Conservation (phyloP, 2,888 invertebrate species). For the Drosophila siamana region DNA sequence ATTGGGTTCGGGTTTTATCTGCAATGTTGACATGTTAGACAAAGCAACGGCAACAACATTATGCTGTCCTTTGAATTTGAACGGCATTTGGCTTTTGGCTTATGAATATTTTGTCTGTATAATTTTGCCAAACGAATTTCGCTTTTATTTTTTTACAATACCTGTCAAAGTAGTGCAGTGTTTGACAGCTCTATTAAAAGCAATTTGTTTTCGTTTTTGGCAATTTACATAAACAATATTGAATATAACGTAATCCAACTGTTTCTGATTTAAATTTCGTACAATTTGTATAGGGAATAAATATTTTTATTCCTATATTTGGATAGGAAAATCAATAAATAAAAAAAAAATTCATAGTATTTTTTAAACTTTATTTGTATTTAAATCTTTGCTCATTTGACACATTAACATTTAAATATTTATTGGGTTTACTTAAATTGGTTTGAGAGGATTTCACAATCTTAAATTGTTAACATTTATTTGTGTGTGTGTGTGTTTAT, state of each 20-base stretch:
- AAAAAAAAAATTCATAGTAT: neutral
- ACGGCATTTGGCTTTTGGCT: conserved; percentile 35
- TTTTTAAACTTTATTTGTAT: conserved; percentile 33
- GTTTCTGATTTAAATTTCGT: no score
- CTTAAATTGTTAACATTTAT: conserved; percentile 12
- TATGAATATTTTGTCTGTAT: neutral
- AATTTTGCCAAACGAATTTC: neutral
- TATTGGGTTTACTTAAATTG: conserved; percentile 21
- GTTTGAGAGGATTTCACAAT: conserved; percentile 1
- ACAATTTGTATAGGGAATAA: no score
- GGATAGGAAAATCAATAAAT: no score
- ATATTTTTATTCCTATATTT: no score
- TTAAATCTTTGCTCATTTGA: conserved; percentile 27
- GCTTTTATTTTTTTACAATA: conserved; percentile 6
- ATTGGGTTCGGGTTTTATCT: conserved; percentile 19
- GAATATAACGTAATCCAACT: no score
- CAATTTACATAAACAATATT: neutral
- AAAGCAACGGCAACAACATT: conserved; percentile 13
- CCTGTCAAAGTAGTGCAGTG: conserved; percentile 10
- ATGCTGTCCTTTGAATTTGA: conserved; percentile 11
- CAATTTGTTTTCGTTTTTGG: conserved; percentile 3
- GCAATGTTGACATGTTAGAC: conserved; percentile 55
- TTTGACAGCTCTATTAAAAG: conserved; percentile 5
- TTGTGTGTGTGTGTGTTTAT: conserved; percentile 2
- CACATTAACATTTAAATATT: conserved; percentile 26